Percentiles rank a stretch among this genome's conserved stretches.
phyloP scores from a whole-genome alignment of 1,140 invertebrate species.

The Pristionchus pacificus region DNA sequence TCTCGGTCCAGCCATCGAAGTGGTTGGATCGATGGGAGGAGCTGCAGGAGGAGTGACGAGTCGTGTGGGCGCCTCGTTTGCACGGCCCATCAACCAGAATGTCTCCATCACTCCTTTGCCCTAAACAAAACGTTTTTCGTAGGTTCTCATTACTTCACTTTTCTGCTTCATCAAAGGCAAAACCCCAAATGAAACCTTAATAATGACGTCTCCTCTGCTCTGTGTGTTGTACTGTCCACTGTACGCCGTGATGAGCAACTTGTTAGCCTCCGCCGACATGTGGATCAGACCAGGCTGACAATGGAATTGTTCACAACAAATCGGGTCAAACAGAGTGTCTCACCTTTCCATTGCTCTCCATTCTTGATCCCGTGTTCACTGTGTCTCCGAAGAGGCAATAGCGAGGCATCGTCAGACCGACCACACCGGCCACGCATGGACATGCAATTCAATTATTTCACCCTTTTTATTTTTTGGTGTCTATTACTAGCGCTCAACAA shows the following conservation, averaged over 20 bases:
- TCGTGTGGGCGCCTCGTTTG: too few relatives aligned
- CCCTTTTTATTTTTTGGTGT: background rate
- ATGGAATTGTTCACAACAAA: background rate
- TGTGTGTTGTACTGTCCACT: slow-evolving; percentile 28
- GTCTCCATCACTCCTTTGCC: too few relatives aligned
- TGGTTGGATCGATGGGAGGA: too few relatives aligned
- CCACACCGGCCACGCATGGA: slow-evolving; percentile 70
- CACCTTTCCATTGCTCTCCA: slow-evolving; percentile 41
- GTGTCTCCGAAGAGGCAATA: slow-evolving; percentile 73
- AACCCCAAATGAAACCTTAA: too few relatives aligned
- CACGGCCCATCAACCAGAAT: too few relatives aligned
- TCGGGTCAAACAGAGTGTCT: background rate
- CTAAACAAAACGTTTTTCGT: too few relatives aligned
- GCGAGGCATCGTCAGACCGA: slow-evolving; percentile 77
- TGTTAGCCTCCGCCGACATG: slow-evolving; percentile 24
- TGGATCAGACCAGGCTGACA: slow-evolving; percentile 22
- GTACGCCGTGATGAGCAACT: slow-evolving; percentile 22
- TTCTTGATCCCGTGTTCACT: slow-evolving; percentile 58
- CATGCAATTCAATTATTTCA: slow-evolving; percentile 6
- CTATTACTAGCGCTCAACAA: background rate
- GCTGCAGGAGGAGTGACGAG: too few relatives aligned
- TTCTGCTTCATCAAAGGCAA: too few relatives aligned
- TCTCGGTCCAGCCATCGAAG: too few relatives aligned
- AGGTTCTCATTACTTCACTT: too few relatives aligned
- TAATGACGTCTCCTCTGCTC: slow-evolving; percentile 36